A percentile compares a stretch with the other conserved stretches of the same genome.
These are phyloP conservation scores for Acanthoscelides obtectus DNA, from an alignment of 2,888 invertebrate species.

Conservation along the genomic window DNA sequence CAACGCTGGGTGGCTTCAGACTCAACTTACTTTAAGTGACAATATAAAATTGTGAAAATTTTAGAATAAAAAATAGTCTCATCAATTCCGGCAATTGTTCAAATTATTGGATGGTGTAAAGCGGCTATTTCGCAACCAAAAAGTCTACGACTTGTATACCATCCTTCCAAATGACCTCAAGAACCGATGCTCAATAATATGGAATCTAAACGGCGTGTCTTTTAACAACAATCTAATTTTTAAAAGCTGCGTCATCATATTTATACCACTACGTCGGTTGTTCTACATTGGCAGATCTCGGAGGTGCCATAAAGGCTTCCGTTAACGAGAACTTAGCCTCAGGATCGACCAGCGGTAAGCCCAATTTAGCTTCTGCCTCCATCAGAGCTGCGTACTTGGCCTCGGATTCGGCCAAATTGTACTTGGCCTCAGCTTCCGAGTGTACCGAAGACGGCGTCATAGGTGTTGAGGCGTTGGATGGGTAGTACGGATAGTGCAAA, in stretches of 20 bases:
- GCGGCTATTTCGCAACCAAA: too few species aligned
- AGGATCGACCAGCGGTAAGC: neutral
- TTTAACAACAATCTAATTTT: neutral
- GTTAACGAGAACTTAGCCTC: conserved; percentile 10
- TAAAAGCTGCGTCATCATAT: too few species aligned
- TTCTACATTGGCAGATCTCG: neutral
- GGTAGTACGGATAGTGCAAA: conserved; percentile 16
- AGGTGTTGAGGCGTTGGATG: conserved; percentile 9
- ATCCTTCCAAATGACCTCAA: too few species aligned
- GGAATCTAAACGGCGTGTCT: neutral
- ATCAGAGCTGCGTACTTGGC: neutral
- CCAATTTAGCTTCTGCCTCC: neutral
- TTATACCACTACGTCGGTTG: neutral
- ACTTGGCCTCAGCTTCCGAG: conserved; percentile 20
- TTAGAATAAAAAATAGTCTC: too few species aligned
- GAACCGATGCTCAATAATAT: neutral
- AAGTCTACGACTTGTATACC: too few species aligned
- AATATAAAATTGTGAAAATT: too few species aligned
- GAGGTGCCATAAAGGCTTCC: conserved; percentile 17
- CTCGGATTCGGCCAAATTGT: conserved; percentile 1
- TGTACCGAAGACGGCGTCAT: conserved; percentile 18
- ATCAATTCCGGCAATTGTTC: too few species aligned
- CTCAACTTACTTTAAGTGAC: too few species aligned
- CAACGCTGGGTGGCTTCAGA: too few species aligned
- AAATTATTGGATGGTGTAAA: too few species aligned